Conservation (phyloP, 1,140 invertebrate species). For the Druon quercuslanigerum region DNA sequence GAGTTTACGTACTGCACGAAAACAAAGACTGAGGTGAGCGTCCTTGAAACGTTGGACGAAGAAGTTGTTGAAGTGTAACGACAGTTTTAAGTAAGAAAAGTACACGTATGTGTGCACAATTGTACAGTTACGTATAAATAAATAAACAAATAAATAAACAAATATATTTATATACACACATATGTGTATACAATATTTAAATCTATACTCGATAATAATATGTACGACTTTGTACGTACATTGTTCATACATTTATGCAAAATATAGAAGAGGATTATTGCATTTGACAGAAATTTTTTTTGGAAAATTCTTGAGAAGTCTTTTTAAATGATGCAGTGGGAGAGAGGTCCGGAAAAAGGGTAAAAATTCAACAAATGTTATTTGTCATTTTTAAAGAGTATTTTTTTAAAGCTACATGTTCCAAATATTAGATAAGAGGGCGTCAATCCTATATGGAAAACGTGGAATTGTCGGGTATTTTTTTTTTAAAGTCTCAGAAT, state of each 20-base stretch:
- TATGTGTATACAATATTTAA: neutral
- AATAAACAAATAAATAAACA: neutral
- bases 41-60: slow-evolving; percentile 15
- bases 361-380: too few species aligned
- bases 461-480: too few species aligned
- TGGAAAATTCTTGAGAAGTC: neutral
- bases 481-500: too few species aligned
- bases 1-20: slow-evolving; percentile 12
- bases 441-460: too few species aligned
- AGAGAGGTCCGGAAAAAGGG: too few species aligned
- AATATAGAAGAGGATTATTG: neutral
- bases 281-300: neutral
- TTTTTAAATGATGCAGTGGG: too few species aligned
- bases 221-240: slow-evolving; percentile 5
- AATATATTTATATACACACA: slow-evolving; percentile 5
- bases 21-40: slow-evolving; percentile 29
- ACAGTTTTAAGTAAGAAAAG: slow-evolving; percentile 19
- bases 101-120: slow-evolving; percentile 15
- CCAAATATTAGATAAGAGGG: too few species aligned
- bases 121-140: slow-evolving; percentile 26
- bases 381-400: too few species aligned
- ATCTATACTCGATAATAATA: slow-evolving; percentile 13
- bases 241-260: slow-evolving; percentile 18
- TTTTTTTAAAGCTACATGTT: too few species aligned
- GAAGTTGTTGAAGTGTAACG: slow-evolving; percentile 10